These are phyloP conservation scores for Lagorchestes hirsutus DNA, from an alignment of 2,797 vertebrate species.

Conservation along the genomic window DNA sequence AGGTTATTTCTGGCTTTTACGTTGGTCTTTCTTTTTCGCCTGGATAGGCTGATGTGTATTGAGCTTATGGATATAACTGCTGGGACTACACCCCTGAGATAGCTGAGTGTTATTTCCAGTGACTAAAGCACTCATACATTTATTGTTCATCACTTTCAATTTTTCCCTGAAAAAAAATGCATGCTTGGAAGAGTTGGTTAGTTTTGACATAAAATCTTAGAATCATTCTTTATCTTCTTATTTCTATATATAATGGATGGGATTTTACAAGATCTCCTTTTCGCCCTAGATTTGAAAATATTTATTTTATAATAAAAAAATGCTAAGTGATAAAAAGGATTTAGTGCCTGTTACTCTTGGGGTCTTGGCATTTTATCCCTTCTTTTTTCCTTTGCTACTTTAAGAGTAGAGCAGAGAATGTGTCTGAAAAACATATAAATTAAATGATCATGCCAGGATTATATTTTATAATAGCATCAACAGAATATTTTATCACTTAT, in stretches of 20 bases:
- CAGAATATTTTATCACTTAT: constrained; percentile 65
- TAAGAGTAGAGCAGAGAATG: constrained; percentile 58
- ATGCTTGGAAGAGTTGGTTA: not conserved
- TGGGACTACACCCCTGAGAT: not conserved
- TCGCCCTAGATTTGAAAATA: constrained; percentile 36
- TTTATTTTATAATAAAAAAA: constrained; percentile 25
- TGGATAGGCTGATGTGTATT: not conserved
- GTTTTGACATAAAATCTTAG: not conserved
- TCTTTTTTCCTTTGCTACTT: constrained; percentile 49
- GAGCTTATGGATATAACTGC: not conserved
- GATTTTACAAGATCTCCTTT: constrained; percentile 31
- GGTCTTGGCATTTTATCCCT: constrained; percentile 30
- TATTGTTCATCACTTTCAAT: not conserved
- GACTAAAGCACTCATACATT: not conserved
- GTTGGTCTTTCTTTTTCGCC: constrained; percentile 34
- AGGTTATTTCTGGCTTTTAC: constrained; percentile 19
- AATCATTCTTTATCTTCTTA: not conserved
- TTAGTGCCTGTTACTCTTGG: constrained; percentile 11
- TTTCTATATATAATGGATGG: constrained; percentile 27
- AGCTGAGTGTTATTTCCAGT: not conserved
- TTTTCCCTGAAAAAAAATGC: not conserved
- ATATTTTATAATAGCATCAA: constrained; percentile 59
- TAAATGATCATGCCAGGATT: constrained; percentile 21
- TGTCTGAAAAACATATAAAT: constrained; percentile 12
- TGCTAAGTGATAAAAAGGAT: constrained; percentile 48